Base-by-base conservation (phyloP, 2,888 invertebrate genomes). In the Agonopterix arenella region DNA sequence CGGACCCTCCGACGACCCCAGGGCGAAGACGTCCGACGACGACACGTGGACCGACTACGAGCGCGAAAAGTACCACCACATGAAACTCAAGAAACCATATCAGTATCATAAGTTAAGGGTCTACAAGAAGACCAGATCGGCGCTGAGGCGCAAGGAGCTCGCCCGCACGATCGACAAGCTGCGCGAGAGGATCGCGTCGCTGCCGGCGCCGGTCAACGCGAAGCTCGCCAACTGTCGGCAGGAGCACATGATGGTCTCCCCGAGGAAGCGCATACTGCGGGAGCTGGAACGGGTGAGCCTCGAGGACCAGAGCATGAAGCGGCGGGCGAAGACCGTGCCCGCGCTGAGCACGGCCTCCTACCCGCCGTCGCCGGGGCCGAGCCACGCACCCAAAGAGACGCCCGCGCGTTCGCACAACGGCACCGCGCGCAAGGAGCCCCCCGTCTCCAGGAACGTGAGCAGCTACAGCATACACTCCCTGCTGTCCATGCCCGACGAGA, bases 391-490 rank as follows among this genome's bases (percentile, higher is more conserved):
- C 57, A 66, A 66, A 54, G 70, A 65, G 53, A 55, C 64, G 36
- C 59, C 47, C 9, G 59, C 65, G 54, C 70, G 71, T 52, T 48
- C 73, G 56, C 71, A 66, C 60, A 78, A 79, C 62, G 78, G 76
- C 58, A 59, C 70, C 49, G 69, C 70, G 43, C 74, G 76, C 36
- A 75, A 74, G 57, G 78, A 78, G 51, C 54, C 70, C 51, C 66
- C 80, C 51, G 72, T 75, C 37, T 63, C 80, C 49, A 84, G 83
- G 62, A 84, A 91, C 66, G 91, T 91, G 59, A 93, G 94, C 80
- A 95, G 94, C 75, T 96, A 96, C 84, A 96, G 96, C 88, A 96
- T 96, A 77, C 95, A 95, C 71, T 95, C 96, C 57, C 90, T 96
- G 73, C 89, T 96, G 66, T 93, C 94, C 53, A 93, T 93, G 92